Percentiles rank a stretch among this genome's conserved stretches.
Evolutionary conservation across 2,113 vertebrate genomes (phyloP).

Genomic region (Bothrops jararaca): DNA sequence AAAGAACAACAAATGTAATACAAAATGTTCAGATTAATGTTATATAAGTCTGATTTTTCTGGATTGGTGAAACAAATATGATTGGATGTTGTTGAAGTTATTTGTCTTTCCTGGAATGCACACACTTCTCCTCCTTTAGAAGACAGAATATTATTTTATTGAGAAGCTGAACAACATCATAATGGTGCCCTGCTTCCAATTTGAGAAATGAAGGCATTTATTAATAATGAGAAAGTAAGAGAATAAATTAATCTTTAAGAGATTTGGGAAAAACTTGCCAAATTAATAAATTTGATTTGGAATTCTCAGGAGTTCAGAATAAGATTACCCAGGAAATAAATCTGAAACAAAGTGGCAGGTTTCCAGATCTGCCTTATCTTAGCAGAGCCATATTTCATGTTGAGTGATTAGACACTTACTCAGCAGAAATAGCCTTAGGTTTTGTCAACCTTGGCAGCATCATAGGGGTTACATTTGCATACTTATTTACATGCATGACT

Average conservation of each 20-base stretch:
- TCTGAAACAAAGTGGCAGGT: not conserved
- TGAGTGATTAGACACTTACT: conserved; percentile 49
- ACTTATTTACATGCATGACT: conserved; percentile 40
- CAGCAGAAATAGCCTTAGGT: conserved; percentile 44
- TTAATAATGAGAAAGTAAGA: conserved; percentile 14
- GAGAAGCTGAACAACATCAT: not conserved
- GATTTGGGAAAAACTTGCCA: conserved; percentile 29
- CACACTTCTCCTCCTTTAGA: not conserved
- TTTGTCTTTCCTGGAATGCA: not conserved
- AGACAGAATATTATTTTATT: not conserved
- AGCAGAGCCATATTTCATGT: conserved; percentile 43
- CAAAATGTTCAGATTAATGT: not conserved
- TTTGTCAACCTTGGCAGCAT: conserved; percentile 38
- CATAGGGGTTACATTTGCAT: conserved; percentile 36
- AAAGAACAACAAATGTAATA: not conserved
- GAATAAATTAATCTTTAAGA: conserved; percentile 25
- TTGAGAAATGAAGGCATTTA: not conserved
- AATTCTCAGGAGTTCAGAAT: conserved; percentile 16
- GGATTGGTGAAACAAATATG: not conserved
- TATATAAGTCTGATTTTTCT: not conserved
- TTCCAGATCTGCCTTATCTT: conserved; percentile 37
- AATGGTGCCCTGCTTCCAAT: conserved; percentile 15
- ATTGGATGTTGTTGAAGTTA: not conserved
- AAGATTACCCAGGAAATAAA: conserved; percentile 23
- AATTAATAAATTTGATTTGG: not conserved